These are phyloP conservation scores for Dicrurus megarhynchus DNA, from an alignment of 2,113 vertebrate genomes.

Conservation along the genomic window DNA sequence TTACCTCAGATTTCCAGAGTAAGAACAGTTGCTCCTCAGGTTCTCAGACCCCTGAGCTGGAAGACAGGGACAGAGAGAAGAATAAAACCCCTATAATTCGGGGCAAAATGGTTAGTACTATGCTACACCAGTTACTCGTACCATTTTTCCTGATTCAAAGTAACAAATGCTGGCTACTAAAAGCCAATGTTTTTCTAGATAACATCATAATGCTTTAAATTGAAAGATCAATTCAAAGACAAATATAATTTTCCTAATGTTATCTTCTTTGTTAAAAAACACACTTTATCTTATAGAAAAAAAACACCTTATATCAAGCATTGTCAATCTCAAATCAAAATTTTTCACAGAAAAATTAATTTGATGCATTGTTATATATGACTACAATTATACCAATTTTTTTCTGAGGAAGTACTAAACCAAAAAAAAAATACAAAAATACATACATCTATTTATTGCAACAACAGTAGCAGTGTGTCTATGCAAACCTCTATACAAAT, in stretches of 20 bases:
- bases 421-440: background rate
- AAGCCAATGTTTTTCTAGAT: background rate
- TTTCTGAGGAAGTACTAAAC: background rate
- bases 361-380: background rate
- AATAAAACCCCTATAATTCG: background rate
- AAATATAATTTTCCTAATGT: background rate
- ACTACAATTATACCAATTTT: accelerated
- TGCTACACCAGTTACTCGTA: too few species aligned
- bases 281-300: background rate
- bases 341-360: background rate
- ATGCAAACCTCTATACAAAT: background rate
- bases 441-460: background rate
- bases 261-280: background rate
- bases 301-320: background rate
- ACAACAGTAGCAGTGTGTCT: background rate
- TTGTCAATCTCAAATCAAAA: background rate
- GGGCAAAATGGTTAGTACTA: background rate
- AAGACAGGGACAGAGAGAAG: background rate
- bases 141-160: background rate
- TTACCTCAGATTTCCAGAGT: background rate
- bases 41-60: background rate
- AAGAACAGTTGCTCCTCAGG: background rate
- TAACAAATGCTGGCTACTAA: background rate
- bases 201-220: background rate
- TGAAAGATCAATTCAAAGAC: background rate